Evolutionary conservation across 2,797 vertebrate species (phyloP).

Genomic region (Gambelia wislizenii): DNA sequence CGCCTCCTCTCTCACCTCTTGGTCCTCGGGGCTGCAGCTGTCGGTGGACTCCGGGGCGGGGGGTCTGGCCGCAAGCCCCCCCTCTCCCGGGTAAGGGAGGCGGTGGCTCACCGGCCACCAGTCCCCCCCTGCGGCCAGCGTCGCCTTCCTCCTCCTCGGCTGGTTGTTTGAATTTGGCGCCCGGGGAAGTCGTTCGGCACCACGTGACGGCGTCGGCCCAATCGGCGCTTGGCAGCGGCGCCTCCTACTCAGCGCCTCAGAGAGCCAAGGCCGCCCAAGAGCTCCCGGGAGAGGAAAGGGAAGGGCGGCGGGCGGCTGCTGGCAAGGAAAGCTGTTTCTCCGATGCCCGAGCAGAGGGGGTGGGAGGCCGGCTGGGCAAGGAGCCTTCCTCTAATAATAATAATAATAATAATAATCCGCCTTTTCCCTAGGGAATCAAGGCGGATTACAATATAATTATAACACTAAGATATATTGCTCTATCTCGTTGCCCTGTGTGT

Average conservation of each 20-base stretch:
- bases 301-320: neutral
- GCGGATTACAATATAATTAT: too few relatives aligned
- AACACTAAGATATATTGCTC: too few relatives aligned
- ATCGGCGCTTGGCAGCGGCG: constrained; percentile 50
- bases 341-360: too few relatives aligned
- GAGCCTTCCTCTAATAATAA: too few relatives aligned
- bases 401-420: too few relatives aligned
- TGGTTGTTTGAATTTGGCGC: constrained; percentile 95
- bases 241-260: constrained; percentile 7
- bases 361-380: too few relatives aligned
- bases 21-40: neutral
- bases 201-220: constrained; percentile 80
- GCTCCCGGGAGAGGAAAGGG: too few relatives aligned
- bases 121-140: neutral
- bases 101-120: neutral
- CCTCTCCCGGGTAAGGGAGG: neutral
- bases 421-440: too few relatives aligned
- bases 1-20: neutral
- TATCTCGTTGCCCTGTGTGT: too few relatives aligned
- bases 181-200: constrained; percentile 53
- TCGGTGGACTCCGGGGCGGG: neutral
- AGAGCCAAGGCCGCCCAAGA: neutral
- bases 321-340: too few relatives aligned
- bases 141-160: constrained; percentile 38
- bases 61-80: neutral